phyloP scores from a whole-genome alignment of 2,113 vertebrate species.

The Cyphomyrus discorhynchus region DNA sequence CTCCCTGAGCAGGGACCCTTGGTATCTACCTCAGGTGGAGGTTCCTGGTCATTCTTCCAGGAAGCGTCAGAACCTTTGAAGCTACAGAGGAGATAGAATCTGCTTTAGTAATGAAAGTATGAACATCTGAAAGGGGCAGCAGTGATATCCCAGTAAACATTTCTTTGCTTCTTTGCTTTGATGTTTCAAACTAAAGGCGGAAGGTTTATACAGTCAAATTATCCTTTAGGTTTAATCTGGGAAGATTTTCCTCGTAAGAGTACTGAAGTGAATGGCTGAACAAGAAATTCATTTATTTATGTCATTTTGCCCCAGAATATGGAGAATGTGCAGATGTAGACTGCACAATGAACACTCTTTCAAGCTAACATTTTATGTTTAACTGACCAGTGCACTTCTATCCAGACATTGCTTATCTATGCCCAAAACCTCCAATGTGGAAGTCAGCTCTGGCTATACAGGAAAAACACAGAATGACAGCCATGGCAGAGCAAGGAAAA shows the following conservation, averaged over 20 bases:
- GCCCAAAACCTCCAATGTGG: background rate
- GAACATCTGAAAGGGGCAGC: background rate
- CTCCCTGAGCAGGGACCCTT: background rate
- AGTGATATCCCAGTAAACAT: background rate
- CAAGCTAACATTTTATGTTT: background rate
- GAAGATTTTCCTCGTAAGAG: background rate
- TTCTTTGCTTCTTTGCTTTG: background rate
- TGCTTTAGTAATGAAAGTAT: background rate
- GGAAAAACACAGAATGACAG: background rate
- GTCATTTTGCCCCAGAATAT: background rate
- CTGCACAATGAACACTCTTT: background rate
- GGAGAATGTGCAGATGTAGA: background rate
- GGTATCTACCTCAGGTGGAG: conserved; percentile 73
- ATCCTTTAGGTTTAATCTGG: background rate
- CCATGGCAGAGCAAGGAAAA: background rate
- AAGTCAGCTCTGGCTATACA: background rate
- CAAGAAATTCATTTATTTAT: background rate
- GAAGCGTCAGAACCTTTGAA: conserved; percentile 88
- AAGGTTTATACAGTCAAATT: background rate
- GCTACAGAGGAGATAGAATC: conserved; percentile 45
- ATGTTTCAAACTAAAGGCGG: background rate
- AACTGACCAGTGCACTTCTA: background rate
- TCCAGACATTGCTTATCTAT: background rate
- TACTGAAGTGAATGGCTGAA: background rate
- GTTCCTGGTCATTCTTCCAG: conserved; percentile 94